Base-by-base conservation (phyloP, 2,888 invertebrate species). In the Trichopoda pennipes region DNA sequence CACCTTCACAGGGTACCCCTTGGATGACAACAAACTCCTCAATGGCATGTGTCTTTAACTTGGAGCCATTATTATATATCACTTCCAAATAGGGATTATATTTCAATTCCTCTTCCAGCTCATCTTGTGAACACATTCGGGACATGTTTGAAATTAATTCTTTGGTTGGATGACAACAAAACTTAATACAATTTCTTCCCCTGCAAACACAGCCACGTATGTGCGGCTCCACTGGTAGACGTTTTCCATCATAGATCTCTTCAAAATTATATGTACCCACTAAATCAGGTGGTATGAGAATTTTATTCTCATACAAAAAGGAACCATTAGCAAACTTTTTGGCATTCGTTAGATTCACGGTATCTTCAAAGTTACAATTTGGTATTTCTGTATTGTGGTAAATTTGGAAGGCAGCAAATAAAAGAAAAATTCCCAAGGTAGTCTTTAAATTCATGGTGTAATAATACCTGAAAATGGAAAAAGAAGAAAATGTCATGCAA, bases 171-270 rank as follows among this genome's bases (percentile, higher is more conserved):
- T 85, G 85, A 63, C 89, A 89, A 63, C 89, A 89, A 66, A 88
- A 86, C 21, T 87, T 84, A 0, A 88, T 84, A 61, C 89, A 89
- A 56, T 82, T 77, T 44, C 84, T 86, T 12, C 85, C 19, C n/a
- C 84, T 53, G 77, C 89, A 89, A 6, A 88, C 81, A 73, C 90
- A 90, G 14, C 89, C 89, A 2, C 88, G 86, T 12, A 85, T 28
- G 80, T 87, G 87, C 1, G 76, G n/a, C 14, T 53, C 38, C 23
- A 81, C 84, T 10, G 72, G 32, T 6, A 80, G 9, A 0, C 79
- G 83, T 35, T 66, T 21, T 1, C 84, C 84, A 51, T 76, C 73
- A 16, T 74, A 79, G 0, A 83, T 60, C 38, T 83, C 70, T 7
- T 84, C 83, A 63, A 86, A 87, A 53, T 86, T 70, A 51, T 86